Evolutionary conservation across 2,113 vertebrate genomes (phyloP), one percentile per base, ranked within the genome.

Genomic region (Prunella himalayana): DNA sequence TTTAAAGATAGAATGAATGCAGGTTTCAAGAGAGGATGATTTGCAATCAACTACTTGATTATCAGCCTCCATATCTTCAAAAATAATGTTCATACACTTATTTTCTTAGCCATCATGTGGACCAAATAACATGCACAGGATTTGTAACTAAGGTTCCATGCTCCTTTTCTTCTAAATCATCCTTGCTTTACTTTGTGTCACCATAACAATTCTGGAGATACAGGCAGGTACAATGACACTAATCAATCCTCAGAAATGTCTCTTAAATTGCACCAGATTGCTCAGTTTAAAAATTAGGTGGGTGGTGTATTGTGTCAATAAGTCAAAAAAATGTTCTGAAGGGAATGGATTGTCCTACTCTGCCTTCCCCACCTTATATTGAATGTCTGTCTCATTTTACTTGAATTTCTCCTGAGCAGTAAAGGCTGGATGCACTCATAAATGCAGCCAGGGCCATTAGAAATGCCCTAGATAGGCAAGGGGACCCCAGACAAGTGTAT

Each of bases 11-110:
- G 51, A 83, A 86, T 65, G 41, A 91, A 68, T 64, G 44, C 24
- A 81, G 10, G 50, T 92, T 95, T 94, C 95, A 92, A 66, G 78
- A 89, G 41, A 49, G 13, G 42, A 80, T 84, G 88, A 93, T 97
- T 94, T 94, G 21, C 56, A 72, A 76, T 65, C 45, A 71, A 16
- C 49, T 49, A 2, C 79, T 92, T 76, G 45, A 92, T 82, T 57
- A 79, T 80, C 33, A 70, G 31, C 76, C 33, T 82, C 37, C 50
- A 15, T 72, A 73, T 82, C 59, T 73, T 56, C 61, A 85, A 70
- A 94, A 92, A 82, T 18, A 39, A 73, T 63, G 39, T 85, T 73
- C 54, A 65, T 13, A 82, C 25, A 20, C 4, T 89, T 79, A 18
- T 88, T 79, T 82, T 20, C 21, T 77, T 85, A 81, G 50, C 30